These are phyloP conservation scores for Disparrhopalites patrizii DNA, from an alignment of 2,888 invertebrate species.

Conservation along the genomic window DNA sequence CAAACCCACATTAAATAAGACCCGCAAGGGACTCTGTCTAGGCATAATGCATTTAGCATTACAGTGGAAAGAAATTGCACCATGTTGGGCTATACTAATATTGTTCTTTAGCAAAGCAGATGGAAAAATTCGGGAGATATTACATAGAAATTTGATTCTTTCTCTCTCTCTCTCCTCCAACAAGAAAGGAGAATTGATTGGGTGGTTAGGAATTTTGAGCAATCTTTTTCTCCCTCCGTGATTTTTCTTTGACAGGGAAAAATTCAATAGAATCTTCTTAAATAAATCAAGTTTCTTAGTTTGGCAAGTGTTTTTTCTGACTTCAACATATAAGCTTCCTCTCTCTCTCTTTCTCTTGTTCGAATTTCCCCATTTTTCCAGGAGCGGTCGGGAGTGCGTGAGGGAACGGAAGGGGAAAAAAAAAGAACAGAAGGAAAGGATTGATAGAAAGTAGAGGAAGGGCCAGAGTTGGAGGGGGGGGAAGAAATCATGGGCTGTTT, in stretches of 20 bases:
- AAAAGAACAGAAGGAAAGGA: neutral
- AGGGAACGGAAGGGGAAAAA: neutral
- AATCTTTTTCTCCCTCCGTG: slow-evolving; percentile 5
- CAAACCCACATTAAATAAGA: no score
- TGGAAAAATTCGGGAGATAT: no score
- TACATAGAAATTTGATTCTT: no score
- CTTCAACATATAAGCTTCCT: neutral
- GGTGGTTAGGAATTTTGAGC: slow-evolving; percentile 5
- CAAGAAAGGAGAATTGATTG: slow-evolving; percentile 1
- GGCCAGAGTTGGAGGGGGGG: neutral
- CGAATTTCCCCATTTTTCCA: neutral
- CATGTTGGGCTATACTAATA: no score
- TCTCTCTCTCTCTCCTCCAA: neutral
- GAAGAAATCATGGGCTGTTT: neutral
- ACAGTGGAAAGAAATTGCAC: no score
- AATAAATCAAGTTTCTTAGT: slow-evolving; percentile 9
- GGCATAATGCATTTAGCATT: no score
- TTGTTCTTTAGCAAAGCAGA: no score
- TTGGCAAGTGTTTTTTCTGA: neutral
- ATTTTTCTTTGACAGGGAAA: slow-evolving; percentile 10
- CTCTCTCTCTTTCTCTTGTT: neutral
- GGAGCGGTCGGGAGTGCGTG: neutral
- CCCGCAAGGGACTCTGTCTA: no score
- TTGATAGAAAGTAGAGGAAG: neutral
- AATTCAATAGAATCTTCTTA: slow-evolving; percentile 10